Base-by-base conservation (phyloP, 2,113 vertebrate genomes). In the Paralichthys olivaceus region DNA sequence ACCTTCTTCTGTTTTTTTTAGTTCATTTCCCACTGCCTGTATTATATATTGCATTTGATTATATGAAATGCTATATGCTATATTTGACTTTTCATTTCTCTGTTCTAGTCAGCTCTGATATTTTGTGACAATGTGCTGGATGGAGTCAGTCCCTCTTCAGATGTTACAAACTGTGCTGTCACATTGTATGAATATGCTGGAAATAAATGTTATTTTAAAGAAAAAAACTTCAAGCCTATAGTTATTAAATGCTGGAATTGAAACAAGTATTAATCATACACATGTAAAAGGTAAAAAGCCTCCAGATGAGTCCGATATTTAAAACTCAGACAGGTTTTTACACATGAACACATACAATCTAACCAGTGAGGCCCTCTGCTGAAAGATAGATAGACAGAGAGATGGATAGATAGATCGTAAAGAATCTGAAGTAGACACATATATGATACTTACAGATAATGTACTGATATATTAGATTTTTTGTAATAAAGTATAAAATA, bases 171-270 rank as follows among this genome's bases (percentile, higher is more conserved):
- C 89, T 93, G 92, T 95, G 93, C 90, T 93, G 89, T 95, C 93
- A 93, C 93, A 93, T 91, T 94, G 93, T 95, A 95, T 97, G 95
- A 95, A 96, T 95, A 96, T 95, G 87, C 92, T 96, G 96, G 95
- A 97, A 99, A 99, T 99, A 99, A 98, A 99, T 96, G 96, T 96
- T 97, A 98, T 98, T 99, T 98, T 97, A 96, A 94, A 94, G 81
- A 90, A 85, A 67, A 58, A 11, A 49, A 2, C n/a, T 4, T 51
- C 5, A 32, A 34, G 12, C 22, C 17, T 60, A 47, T 57, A 1
- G 26, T 84, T 14, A 51, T 69, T 54, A 15, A 43, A 0, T n/a
- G 25, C 4, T 22, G 43, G 7, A 15, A 6, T 0, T 58, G 15
- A 22, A 28, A 9, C 14, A 17, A 56, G 23, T 28, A 28, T 11